These are phyloP conservation scores for Atherinomorus stipes DNA, from an alignment of 2,113 vertebrate species.

Conservation along the genomic window DNA sequence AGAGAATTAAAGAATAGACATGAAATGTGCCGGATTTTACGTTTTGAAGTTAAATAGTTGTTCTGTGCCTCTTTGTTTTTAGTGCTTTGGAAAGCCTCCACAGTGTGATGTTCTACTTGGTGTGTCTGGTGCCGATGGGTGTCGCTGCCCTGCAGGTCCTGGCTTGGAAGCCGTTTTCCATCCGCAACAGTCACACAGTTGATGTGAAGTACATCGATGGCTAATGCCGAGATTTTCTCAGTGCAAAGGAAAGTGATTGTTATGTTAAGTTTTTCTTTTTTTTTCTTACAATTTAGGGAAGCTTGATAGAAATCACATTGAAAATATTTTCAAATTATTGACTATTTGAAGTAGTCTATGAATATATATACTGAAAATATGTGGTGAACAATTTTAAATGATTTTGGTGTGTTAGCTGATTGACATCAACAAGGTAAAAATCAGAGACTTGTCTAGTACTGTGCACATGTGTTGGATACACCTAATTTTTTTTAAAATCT, in stretches of 20 bases:
- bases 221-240: conserved; percentile 24
- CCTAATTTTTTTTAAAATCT: background rate
- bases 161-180: conserved; percentile 89
- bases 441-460: background rate
- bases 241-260: background rate
- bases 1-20: background rate
- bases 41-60: background rate
- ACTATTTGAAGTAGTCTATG: background rate
- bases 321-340: background rate
- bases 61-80: conserved; percentile 21
- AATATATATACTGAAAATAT: background rate
- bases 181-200: conserved; percentile 85
- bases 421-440: background rate
- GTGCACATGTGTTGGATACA: background rate
- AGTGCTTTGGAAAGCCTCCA: conserved; percentile 85
- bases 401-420: background rate
- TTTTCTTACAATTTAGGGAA: background rate
- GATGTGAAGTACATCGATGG: conserved; percentile 72
- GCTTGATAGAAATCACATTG: background rate
- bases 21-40: too few species aligned
- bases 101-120: conserved; percentile 87
- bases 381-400: background rate
- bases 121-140: conserved; percentile 88
- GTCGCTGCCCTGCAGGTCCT: conserved; percentile 84
- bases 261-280: background rate